phyloP scores from a whole-genome alignment of 1,140 invertebrate species.

The Stratiolaelaps scimitus region DNA sequence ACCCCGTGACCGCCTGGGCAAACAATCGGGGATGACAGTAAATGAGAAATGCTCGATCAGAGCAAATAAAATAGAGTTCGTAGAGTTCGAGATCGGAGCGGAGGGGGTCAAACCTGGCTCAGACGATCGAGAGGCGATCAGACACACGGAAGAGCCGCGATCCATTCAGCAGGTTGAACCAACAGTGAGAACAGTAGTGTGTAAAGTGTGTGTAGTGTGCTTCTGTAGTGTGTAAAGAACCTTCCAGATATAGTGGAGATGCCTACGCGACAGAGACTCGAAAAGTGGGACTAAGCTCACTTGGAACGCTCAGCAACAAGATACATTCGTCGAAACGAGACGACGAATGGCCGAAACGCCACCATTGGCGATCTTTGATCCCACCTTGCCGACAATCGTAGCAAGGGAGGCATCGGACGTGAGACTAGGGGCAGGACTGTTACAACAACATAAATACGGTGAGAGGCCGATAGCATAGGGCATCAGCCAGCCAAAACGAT shows the following conservation, averaged over 20 bases:
- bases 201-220: too few species aligned
- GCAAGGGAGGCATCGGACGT: constrained; percentile 10
- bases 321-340: not conserved
- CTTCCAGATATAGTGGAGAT: not conserved
- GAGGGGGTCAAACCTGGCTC: not conserved
- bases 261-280: not conserved
- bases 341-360: not conserved
- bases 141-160: not conserved
- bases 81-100: not conserved
- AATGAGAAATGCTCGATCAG: constrained; percentile 32
- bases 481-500: not conserved
- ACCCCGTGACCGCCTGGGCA: too few species aligned
- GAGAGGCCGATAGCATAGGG: not conserved
- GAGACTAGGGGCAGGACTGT: not conserved
- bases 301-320: not conserved
- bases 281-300: not conserved
- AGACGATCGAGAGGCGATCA: not conserved
- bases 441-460: not conserved
- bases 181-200: not conserved
- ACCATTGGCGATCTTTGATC: not conserved
- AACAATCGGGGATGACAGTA: constrained; percentile 31
- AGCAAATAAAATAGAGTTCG: constrained; percentile 5
- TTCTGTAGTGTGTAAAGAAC: not conserved
- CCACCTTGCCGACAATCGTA: not conserved
- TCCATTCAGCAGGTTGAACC: not conserved